Base-by-base conservation (phyloP, 2,888 invertebrate species). In the Amblyjoppa proteus region DNA sequence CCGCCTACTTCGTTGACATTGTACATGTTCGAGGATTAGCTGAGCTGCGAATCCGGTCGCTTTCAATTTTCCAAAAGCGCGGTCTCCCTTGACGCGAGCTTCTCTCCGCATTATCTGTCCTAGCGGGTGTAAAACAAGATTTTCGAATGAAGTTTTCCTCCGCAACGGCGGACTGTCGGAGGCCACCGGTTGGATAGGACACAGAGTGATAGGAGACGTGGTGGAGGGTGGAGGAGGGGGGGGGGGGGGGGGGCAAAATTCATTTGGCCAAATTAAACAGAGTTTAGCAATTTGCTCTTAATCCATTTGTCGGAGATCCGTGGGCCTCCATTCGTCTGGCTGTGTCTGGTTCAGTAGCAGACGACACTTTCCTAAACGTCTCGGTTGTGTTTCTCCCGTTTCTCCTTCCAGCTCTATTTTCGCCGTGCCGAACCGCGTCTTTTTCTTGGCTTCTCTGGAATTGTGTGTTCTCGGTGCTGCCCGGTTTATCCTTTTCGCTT, bases 251-350 rank as follows among this genome's bases (percentile, higher is more conserved):
- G 91, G 90, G 90, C 90, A 90, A 91, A 92, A 92, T 92, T 92
- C 92, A 92, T 92, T 92, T 92, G 91, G 91, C 90, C 92, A 92
- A 92, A 92, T 92, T 92, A 92, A 92, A 92, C 91, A 92, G 92
- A 92, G 92, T 92, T 92, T 92, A 92, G 92, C 92, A 92, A 92
- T 92, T 92, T 92, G 88, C 90, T 90, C 92, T 92, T 92, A 92
- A 92, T 92, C 91, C 92, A 91, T 92, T 92, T 92, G 91, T 92
- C 92, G 91, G 88, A 89, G 89, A 90, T 90, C 89, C 89, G 28
- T 66, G 51, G 71, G 34, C 79, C 79, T 83, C 74, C 51, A 61
- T 70, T 51, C 80, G 69, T 49, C 80, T 76, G 69, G 61, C 69
- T 75, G n/a, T 20, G 41, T 41, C 68, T 20, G 68, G 25, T 41